Percentiles rank a stretch among this genome's conserved stretches.
Conservation (phyloP, 2,113 vertebrate species). For the Pica pica region DNA sequence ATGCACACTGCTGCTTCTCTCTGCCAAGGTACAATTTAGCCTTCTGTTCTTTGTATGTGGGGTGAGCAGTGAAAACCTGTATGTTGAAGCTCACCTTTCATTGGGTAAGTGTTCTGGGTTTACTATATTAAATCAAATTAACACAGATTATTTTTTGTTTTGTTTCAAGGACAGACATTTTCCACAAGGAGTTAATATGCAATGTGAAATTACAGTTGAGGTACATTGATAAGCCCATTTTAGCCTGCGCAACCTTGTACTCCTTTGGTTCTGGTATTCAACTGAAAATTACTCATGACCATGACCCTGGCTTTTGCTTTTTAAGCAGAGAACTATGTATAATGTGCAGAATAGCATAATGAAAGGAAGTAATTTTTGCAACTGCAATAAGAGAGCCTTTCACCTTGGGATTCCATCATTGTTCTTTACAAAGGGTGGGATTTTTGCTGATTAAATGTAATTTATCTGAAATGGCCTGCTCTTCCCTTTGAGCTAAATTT, state of each 20-base stretch:
- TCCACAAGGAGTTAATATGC: constrained; percentile 9
- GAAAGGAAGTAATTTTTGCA: constrained; percentile 61
- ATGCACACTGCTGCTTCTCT: background rate
- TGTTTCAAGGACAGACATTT: background rate
- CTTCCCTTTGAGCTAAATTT: background rate
- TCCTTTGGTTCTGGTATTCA: constrained; percentile 36
- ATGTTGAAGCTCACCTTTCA: background rate
- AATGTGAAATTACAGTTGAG: constrained; percentile 50
- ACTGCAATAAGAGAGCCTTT: constrained; percentile 22
- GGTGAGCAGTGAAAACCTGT: background rate
- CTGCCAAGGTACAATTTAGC: background rate
- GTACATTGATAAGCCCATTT: constrained; percentile 1
- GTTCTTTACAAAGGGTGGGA: constrained; percentile 2
- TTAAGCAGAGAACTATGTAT: constrained; percentile 61
- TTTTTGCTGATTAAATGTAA: constrained; percentile 32
- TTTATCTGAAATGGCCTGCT: background rate
- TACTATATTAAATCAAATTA: background rate
- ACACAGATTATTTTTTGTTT: background rate
- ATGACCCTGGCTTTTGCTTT: constrained; percentile 28
- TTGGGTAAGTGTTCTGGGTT: background rate
- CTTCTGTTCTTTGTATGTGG: background rate
- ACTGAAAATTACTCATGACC: constrained; percentile 45
- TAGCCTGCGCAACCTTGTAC: constrained; percentile 34
- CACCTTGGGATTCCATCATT: constrained; percentile 45
- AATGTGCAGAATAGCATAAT: constrained; percentile 39